Conservation (phyloP, 2,113 vertebrate species). For the Phyllostomus discolor region DNA sequence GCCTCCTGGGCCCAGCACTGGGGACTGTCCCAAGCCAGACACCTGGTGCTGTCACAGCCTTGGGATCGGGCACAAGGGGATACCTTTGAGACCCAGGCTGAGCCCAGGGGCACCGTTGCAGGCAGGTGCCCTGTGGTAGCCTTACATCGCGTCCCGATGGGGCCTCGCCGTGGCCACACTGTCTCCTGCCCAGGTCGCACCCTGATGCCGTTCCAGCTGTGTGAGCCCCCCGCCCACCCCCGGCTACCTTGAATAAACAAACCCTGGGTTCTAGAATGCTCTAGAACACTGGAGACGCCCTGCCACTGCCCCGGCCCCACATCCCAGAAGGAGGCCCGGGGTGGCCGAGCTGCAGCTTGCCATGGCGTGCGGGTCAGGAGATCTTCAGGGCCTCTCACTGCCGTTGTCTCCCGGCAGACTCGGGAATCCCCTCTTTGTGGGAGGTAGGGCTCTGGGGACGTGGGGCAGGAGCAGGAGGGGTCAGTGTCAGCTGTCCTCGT, state of each 20-base stretch:
- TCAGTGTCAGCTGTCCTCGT: neutral
- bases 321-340: neutral
- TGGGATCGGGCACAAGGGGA: neutral
- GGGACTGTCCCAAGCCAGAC: neutral
- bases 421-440: neutral
- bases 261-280: conserved; percentile 56
- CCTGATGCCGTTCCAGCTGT: neutral
- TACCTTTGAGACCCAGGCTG: neutral
- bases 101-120: neutral
- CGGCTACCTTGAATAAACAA: neutral
- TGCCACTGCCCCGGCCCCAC: too few relatives aligned
- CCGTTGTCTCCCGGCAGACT: neutral
- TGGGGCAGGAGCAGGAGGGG: neutral
- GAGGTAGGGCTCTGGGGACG: conserved; percentile 13
- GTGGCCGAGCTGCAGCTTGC: neutral
- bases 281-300: neutral
- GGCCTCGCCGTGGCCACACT: neutral
- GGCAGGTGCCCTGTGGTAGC: neutral
- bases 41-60: neutral
- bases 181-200: neutral
- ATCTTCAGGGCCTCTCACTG: neutral
- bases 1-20: neutral
- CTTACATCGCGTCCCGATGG: rapidly evolving
- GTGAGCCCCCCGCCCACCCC: neutral
- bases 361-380: conserved; percentile 10